phyloP scores from a whole-genome alignment of 1,140 invertebrate species.

The Pogonomyrmex californicus region DNA sequence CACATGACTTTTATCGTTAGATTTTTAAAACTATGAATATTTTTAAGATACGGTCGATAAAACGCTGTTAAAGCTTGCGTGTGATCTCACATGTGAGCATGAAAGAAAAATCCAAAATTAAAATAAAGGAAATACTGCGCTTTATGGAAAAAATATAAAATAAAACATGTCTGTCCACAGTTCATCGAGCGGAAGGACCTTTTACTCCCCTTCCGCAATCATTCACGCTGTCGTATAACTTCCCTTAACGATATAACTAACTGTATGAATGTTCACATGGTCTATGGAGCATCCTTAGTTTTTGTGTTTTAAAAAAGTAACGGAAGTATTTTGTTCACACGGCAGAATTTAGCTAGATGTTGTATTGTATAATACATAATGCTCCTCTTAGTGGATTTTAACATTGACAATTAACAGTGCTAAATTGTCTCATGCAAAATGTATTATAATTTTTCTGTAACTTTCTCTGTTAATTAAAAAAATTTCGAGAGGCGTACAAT shows the following conservation, averaged over 20 bases:
- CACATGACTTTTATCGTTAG: neutral
- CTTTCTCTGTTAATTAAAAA: constrained; percentile 49
- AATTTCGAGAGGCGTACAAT: constrained; percentile 11
- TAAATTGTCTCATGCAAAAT: neutral
- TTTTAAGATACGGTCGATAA: neutral
- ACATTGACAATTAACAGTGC: neutral
- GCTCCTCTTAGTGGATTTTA: neutral
- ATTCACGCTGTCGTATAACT: neutral
- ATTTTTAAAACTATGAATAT: neutral
- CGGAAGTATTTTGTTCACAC: neutral
- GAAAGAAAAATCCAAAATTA: neutral
- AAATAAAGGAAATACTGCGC: neutral
- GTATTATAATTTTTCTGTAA: constrained; percentile 33
- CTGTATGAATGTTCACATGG: neutral
- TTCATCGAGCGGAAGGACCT: neutral
- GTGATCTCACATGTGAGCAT: neutral
- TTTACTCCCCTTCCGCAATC: neutral
- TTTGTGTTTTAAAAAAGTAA: neutral
- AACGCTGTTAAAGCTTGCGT: neutral
- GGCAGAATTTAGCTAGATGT: neutral
- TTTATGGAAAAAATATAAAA: neutral
- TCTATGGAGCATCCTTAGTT: neutral
- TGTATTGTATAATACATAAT: constrained; percentile 5
- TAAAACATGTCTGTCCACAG: neutral
- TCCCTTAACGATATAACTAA: neutral